Conservation (phyloP, 2,113 vertebrate species). For the Loxodonta africana region DNA sequence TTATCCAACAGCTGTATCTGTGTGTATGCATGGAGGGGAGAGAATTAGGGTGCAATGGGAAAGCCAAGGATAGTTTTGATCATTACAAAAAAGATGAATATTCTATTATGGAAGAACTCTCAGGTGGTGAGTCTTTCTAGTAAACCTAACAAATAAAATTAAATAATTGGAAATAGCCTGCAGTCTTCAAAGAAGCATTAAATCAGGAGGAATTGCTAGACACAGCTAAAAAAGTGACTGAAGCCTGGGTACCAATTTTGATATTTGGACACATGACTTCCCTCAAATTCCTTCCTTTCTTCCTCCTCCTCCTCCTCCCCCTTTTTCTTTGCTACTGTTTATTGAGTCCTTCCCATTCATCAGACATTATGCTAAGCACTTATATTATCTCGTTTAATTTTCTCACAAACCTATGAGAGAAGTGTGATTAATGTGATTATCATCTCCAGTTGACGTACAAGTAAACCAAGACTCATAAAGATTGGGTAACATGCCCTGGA, state of each 20-base stretch:
- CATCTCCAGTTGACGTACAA: not conserved
- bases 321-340: not conserved
- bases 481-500: not conserved
- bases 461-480: not conserved
- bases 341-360: not conserved
- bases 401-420: not conserved
- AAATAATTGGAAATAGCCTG: not conserved
- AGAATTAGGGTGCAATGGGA: too few relatives aligned
- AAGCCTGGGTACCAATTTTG: not conserved
- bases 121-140: not conserved
- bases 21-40: not conserved
- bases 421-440: not conserved
- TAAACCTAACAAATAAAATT: not conserved
- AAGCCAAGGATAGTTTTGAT: not conserved
- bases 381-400: conserved; percentile 17
- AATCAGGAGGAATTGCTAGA: not conserved
- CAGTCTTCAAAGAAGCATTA: not conserved
- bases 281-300: not conserved
- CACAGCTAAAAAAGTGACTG: not conserved
- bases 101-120: not conserved
- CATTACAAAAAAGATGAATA: conserved; percentile 22
- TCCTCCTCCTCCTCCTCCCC: conserved; percentile 12
- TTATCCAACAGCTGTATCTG: not conserved
- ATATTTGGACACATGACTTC: not conserved
- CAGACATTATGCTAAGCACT: conserved; percentile 4